phyloP scores from a whole-genome alignment of 2,797 vertebrate genomes.

The Echeneis naucrates region DNA sequence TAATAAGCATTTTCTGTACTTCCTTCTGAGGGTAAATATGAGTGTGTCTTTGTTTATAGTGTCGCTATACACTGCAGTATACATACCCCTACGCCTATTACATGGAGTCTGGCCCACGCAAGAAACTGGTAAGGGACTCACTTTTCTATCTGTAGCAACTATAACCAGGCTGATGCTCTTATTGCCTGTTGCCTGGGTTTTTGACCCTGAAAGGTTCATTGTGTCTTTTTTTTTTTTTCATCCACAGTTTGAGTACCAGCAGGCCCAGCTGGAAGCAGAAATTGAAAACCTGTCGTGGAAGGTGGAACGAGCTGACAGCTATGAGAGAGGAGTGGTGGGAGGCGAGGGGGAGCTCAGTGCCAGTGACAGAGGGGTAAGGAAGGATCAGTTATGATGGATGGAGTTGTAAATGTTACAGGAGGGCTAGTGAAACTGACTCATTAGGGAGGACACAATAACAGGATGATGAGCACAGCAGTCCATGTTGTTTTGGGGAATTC shows the following conservation, averaged over 20 bases:
- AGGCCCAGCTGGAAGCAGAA: slow-evolving; percentile 98
- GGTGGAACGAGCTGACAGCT: slow-evolving; percentile 97
- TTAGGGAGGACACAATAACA: not conserved
- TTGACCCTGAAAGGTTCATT: not conserved
- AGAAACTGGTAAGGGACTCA: slow-evolving; percentile 92
- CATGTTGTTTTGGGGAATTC: not conserved
- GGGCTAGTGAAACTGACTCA: not conserved
- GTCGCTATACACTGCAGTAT: slow-evolving; percentile 98
- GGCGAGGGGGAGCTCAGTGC: slow-evolving; percentile 85
- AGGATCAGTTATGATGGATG: not conserved
- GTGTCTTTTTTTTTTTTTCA: not conserved
- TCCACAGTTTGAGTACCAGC: slow-evolving; percentile 97
- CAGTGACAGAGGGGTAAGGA: slow-evolving; percentile 87
- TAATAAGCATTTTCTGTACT: not conserved
- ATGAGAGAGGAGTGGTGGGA: slow-evolving; percentile 92
- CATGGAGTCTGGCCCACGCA: slow-evolving; percentile 98
- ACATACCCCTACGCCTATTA: slow-evolving; percentile 99
- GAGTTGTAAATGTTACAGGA: not conserved
- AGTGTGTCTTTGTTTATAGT: slow-evolving; percentile 78
- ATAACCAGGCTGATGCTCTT: not conserved
- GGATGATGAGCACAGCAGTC: not conserved
- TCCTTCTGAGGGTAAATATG: not conserved
- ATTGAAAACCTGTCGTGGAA: slow-evolving; percentile 99
- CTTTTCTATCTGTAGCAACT: not conserved
- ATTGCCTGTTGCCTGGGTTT: not conserved